Conservation (phyloP, 2,888 invertebrate species). For the Tipula lateralis region DNA sequence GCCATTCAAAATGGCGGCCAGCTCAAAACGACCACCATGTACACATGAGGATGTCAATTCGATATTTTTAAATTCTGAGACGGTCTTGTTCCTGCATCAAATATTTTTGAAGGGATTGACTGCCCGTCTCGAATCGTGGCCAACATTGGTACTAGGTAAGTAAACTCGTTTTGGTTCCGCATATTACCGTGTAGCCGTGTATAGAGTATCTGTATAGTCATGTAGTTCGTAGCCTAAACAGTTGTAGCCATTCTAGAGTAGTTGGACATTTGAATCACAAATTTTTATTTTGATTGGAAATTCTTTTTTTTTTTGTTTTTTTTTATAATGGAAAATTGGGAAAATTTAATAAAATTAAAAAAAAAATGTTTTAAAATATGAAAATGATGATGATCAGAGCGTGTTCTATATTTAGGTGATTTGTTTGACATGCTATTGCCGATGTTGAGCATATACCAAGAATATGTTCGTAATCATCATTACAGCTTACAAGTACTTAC, state of each 20-base stretch:
- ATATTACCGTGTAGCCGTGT: neutral
- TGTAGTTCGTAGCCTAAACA: neutral
- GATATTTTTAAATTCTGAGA: slow-evolving; percentile 89
- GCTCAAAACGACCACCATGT: slow-evolving; percentile 87
- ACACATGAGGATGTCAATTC: slow-evolving; percentile 92
- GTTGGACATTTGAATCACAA: neutral
- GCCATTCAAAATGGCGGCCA: slow-evolving; percentile 90
- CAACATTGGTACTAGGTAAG: slow-evolving; percentile 83
- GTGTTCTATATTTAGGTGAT: slow-evolving; percentile 60
- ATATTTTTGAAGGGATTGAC: slow-evolving; percentile 90
- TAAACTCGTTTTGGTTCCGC: slow-evolving; percentile 30
- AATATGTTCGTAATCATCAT: slow-evolving; percentile 91
- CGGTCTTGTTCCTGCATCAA: slow-evolving; percentile 86
- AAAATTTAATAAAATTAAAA: neutral
- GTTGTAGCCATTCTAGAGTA: neutral
- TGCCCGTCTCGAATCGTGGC: slow-evolving; percentile 89
- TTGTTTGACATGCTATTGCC: slow-evolving; percentile 91
- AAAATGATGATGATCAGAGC: slow-evolving; percentile 12
- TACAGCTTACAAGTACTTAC: slow-evolving; percentile 88
- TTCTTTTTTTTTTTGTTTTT: neutral
- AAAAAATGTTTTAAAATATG: neutral
- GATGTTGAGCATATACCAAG: slow-evolving; percentile 92
- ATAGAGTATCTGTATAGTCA: no score
- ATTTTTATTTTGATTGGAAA: slow-evolving; percentile 26
- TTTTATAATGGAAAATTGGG: slow-evolving; percentile 3